These are phyloP conservation scores for Camponotus floridanus DNA, from an alignment of 1,140 invertebrate genomes.

Conservation along the genomic window DNA sequence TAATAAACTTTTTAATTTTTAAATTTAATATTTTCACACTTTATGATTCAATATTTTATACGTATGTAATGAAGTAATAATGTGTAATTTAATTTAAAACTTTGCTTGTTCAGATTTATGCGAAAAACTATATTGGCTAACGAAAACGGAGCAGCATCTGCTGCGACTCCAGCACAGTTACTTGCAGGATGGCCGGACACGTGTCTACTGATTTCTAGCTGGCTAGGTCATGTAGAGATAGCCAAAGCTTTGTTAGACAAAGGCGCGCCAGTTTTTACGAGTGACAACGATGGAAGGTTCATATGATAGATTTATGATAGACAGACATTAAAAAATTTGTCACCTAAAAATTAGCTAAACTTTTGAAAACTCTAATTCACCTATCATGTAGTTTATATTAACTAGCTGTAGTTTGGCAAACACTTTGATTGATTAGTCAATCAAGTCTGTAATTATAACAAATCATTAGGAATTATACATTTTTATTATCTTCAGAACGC, in stretches of 20 bases:
- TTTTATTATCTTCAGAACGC: slow-evolving; percentile 86
- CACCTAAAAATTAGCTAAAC: not conserved
- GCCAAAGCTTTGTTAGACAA: slow-evolving; percentile 78
- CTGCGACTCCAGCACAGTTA: slow-evolving; percentile 70
- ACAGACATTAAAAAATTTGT: not conserved
- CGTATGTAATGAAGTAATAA: not conserved
- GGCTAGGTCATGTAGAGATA: slow-evolving; percentile 79
- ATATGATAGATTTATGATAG: not conserved
- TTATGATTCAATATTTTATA: not conserved
- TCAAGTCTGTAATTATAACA: too few relatives aligned
- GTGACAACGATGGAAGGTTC: slow-evolving; percentile 84
- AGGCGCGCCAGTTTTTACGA: slow-evolving; percentile 73
- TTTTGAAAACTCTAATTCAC: not conserved
- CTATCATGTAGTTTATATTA: not conserved
- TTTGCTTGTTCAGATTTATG: slow-evolving; percentile 66
- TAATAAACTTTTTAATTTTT: too few relatives aligned
- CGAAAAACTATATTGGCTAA: slow-evolving; percentile 73
- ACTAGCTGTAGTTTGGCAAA: not conserved
- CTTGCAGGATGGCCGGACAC: slow-evolving; percentile 81
- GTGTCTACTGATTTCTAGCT: slow-evolving; percentile 81
- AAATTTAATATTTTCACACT: too few relatives aligned
- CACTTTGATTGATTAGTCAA: not conserved
- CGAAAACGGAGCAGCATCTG: slow-evolving; percentile 75
- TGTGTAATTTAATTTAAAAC: not conserved
- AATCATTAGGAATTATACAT: too few relatives aligned